Conservation (phyloP, 2,888 invertebrate genomes). For the Aphrophora alni region DNA sequence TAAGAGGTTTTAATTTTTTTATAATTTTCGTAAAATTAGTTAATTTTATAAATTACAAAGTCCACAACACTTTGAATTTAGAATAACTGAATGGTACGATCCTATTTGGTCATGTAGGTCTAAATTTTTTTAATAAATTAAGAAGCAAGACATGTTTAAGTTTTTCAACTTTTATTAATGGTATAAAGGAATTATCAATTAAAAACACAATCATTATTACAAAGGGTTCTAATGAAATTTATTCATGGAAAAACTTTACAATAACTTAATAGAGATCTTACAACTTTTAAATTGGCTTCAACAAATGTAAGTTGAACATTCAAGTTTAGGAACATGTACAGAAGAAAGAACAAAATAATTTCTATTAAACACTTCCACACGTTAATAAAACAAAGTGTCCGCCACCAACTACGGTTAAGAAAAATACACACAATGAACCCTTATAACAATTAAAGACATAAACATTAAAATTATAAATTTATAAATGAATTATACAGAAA, state of each 20-base stretch:
- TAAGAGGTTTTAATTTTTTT: no score
- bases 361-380: background rate
- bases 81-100: no score
- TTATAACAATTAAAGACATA: background rate
- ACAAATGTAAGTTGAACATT: background rate
- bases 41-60: no score
- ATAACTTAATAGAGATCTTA: background rate
- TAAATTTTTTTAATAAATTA: no score
- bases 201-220: background rate
- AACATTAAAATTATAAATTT: background rate
- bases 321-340: background rate
- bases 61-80: no score
- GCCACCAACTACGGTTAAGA: background rate
- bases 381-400: background rate
- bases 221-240: background rate
- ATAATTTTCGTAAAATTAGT: no score
- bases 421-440: background rate
- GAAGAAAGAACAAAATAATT: background rate
- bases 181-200: no score
- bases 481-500: background rate
- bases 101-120: no score
- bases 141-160: no score
- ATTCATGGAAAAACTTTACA: background rate
- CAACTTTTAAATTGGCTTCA: background rate
- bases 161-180: no score